Conservation (phyloP, 2,797 vertebrate genomes). For the Ptychadena robeensis region DNA sequence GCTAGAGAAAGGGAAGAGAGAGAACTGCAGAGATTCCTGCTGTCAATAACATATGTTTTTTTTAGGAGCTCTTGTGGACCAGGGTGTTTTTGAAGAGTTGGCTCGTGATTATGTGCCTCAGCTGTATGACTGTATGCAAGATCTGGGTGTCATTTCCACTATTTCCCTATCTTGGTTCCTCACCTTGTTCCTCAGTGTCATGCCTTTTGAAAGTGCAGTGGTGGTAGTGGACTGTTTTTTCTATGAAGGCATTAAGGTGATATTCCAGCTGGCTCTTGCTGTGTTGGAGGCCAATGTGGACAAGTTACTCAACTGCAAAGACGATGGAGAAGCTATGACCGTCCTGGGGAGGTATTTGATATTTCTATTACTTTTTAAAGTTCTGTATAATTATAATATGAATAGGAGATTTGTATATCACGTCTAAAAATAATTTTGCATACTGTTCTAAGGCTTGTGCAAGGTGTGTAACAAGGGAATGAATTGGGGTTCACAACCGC, state of each 20-base stretch:
- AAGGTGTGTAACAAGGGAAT: no score
- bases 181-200: slow-evolving; percentile 96
- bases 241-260: slow-evolving; percentile 98
- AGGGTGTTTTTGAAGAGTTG: slow-evolving; percentile 96
- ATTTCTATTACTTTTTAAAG: background rate
- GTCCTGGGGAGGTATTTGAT: slow-evolving; percentile 89
- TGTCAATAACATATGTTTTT: background rate
- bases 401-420: no score
- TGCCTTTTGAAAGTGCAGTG: slow-evolving; percentile 97
- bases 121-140: slow-evolving; percentile 98
- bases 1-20: no score
- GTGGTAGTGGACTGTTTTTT: slow-evolving; percentile 99
- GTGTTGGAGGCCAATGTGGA: slow-evolving; percentile 95
- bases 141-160: slow-evolving; percentile 94
- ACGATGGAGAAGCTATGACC: slow-evolving; percentile 98
- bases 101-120: slow-evolving; percentile 92
- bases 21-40: no score
- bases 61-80: slow-evolving; percentile 93
- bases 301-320: slow-evolving; percentile 91
- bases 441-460: background rate
- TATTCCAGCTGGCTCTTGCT: slow-evolving; percentile 94
- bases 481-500: no score
- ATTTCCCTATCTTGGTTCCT: slow-evolving; percentile 99
- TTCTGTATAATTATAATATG: no score
- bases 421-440: background rate